Evolutionary conservation across 1,140 invertebrate genomes (phyloP), one percentile per base, ranked within the genome.

Genomic region (Hyles euphorbiae): DNA sequence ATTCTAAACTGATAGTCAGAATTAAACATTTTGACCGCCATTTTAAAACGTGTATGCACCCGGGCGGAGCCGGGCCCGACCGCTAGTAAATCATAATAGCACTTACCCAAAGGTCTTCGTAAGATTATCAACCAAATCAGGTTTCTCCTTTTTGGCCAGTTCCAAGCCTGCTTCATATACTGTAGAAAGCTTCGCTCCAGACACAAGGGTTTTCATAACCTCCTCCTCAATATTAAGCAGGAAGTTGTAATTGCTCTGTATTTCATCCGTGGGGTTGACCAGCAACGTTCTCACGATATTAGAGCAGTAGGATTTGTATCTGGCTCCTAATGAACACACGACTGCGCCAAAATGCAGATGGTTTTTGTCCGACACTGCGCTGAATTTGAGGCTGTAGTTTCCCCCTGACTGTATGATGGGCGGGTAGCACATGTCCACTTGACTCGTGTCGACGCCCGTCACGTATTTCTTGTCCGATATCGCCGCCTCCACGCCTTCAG

Each of bases 371-470:
- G 97, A 98, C 36, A 93, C 93, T 48, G 95, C 96, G 81, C 96
- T 98, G 81, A 99, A 99, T 89, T 99, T 99, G 1, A 99, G 91
- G 78, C 94, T 97, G 89, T 99, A 99, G 78, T 97, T 95, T 5
- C 98, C 98, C 34, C 98, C 98, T 66, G 98, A 99, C 83, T 99
- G 98, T 78, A 99, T 98, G 60, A 99, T 99, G 0, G 98, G 95
- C 2, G 97, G 97, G 87, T 99, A 99, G 85, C 98, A 99, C 92
- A 98, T 97, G 78, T 99, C 98, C 4, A 99, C 91, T 78, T 97
- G 94, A 11, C 92, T 92, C 0, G 94, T 91, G 85, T 99, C 98
- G 4, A 98, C 94, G 22, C 95, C 95, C 64, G 93, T 92, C 0
- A 99, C 95, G 90, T 98, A 98, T 87, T 99, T 99, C 77, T 99